Evolutionary conservation across 1,140 invertebrate genomes (phyloP), one percentile per base, ranked within the genome.

Genomic region (Trachymyrmex septentrionalis): DNA sequence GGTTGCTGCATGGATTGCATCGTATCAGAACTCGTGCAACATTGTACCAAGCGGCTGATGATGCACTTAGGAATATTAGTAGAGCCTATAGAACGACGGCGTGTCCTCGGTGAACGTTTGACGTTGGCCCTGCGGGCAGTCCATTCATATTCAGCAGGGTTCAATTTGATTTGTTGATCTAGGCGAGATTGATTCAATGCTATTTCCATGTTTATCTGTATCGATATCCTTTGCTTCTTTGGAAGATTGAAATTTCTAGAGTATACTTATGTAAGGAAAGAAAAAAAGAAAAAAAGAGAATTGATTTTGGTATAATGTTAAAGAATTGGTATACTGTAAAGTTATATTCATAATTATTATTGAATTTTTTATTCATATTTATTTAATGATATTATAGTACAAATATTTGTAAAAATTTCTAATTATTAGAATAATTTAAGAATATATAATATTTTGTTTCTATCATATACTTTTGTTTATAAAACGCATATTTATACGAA

Each of bases 31-130:
- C 85, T 91, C 72, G 88, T 89, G 87, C 89, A 93, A 90, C 71
- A 82, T 86, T 86, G 88, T 82, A 82, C 61, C 90, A 92, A 92
- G 82, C 91, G 90, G 87, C 92, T 93, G 92, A 93, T 92, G 92
- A 93, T 93, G 93, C 93, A 93, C 93, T 93, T 93, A 93, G 92
- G 89, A 91, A 93, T 93, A 93, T 93, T 93, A 93, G 92, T 93
- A 93, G 92, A 93, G 90, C 88, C 87, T 71, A 90, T 90, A 69
- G 90, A 88, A 88, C 38, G 59, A 30, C 19, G 12, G 38, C 21
- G 50, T 78, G 88, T 86, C 84, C 77, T 89, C 71, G 48, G 14
- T 61, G 69, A 61, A 27, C 55, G 34, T 84, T 75, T 63, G 38
- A 73, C 27, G 67, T 82, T 73, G 9, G 44, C 27, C 27, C n/a